Conservation (phyloP, 2,113 vertebrate species). For the Sphyrna mokarran region DNA sequence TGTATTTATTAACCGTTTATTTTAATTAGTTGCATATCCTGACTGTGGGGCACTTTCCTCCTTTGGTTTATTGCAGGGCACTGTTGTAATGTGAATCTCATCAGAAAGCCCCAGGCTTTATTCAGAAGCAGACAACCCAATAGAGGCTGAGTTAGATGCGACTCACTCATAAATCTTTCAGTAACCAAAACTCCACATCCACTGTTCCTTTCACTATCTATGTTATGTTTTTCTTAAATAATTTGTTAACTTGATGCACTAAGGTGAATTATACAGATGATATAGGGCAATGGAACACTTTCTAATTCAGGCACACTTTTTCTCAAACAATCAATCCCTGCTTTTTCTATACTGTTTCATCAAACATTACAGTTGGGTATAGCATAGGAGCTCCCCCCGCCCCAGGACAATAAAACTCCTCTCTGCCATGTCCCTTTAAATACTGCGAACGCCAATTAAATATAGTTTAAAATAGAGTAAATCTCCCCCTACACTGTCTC, state of each 20-base stretch:
- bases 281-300: background rate
- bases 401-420: no score
- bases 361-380: background rate
- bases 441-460: no score
- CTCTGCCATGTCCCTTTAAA: no score
- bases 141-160: background rate
- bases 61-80: background rate
- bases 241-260: background rate
- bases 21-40: conserved; percentile 23
- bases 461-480: background rate
- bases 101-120: background rate
- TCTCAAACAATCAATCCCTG: background rate
- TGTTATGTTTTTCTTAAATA: background rate
- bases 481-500: background rate
- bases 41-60: background rate
- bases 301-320: background rate
- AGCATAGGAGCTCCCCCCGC: background rate
- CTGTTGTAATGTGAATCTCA: background rate
- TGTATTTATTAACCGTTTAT: conserved; percentile 6
- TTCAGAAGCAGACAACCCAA: background rate
- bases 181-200: background rate
- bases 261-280: background rate
- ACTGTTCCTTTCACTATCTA: background rate
- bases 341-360: background rate
- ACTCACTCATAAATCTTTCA: background rate